Evolutionary conservation across 1,140 invertebrate genomes (phyloP), one percentile per base, ranked within the genome.

Genomic region (Zaprionus capensis): DNA sequence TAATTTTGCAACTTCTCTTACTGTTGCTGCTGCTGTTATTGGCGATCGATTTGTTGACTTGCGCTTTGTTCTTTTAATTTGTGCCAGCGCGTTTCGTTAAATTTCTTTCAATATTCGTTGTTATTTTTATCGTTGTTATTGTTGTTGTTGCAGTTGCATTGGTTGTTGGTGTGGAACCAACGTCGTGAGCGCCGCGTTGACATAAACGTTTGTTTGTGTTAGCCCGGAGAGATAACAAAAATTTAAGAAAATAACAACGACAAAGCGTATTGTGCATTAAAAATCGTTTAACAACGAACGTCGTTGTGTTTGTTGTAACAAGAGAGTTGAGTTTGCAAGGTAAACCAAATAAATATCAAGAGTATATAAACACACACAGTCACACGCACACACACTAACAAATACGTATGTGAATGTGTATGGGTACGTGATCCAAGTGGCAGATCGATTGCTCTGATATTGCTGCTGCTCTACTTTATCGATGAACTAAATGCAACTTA

Each of bases 191-290:
- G 31, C 5, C 34, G 56, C 56, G 36, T 58, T 58, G 63, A 67
- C 41, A 67, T 73, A 58, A 69, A 63, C 57, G 31, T 53, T 51
- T 62, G 22, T 22, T n/a, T 22, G 38, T 58, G 41, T 51, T 9
- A 7, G n/a, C 20, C 15, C 22, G 56, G 49, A 36, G 36, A 34
- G 58, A 17, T 61, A 61, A 55, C 57, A 49, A 22, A 56, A 62
- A 56, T 38, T 61, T 46, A 24, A 46, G 17, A 26, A 65, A 75
- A 59, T 55, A 58, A 59, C 51, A 59, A 63, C 20, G 34, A 61
- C 65, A 53, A 79, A 66, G 12, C 38, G 56, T 61, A 14, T n/a
- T 59, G 9, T n/a, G 51, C 65, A 69, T 69, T 72, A 72, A 66
- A 72, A 57, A 46, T 49, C 31, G 51, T 49, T 64, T 41, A 44